Percentiles rank a stretch among this genome's conserved stretches.
Conservation (phyloP, 2,888 invertebrate species). For the Zhuqinia jingwanae region DNA sequence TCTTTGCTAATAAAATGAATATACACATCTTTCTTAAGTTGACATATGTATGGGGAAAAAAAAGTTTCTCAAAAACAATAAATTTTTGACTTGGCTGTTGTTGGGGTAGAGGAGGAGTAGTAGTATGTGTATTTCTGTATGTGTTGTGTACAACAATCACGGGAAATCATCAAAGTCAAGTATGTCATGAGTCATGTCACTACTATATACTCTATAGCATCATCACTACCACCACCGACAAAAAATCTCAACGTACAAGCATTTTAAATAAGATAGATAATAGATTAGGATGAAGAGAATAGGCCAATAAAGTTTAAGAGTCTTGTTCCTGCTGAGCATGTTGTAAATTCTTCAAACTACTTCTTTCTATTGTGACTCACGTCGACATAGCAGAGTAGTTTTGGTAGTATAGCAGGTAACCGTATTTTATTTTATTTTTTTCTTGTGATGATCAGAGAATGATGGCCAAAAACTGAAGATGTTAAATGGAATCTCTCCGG, state of each 20-base stretch:
- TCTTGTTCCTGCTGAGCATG: constrained; percentile 60
- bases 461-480: background rate
- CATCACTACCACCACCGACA: constrained; percentile 24
- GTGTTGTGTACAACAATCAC: no score
- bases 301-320: constrained; percentile 62
- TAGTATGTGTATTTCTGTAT: no score
- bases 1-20: constrained; percentile 23
- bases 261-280: constrained; percentile 48
- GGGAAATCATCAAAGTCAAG: constrained; percentile 16
- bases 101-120: background rate
- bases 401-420: background rate
- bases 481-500: no score
- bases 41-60: background rate
- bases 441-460: background rate
- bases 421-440: no score
- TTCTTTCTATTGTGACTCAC: constrained; percentile 64
- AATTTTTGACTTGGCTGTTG: no score
- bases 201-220: background rate
- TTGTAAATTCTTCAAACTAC: constrained; percentile 63
- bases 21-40: constrained; percentile 11
- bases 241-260: background rate
- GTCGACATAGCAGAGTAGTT: background rate
- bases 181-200: background rate
- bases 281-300: constrained; percentile 55
- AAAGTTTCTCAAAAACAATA: background rate